Percentiles rank a stretch among this genome's conserved stretches.
Evolutionary conservation across 2,797 vertebrate genomes (phyloP).

Genomic region (Streptopelia turtur): DNA sequence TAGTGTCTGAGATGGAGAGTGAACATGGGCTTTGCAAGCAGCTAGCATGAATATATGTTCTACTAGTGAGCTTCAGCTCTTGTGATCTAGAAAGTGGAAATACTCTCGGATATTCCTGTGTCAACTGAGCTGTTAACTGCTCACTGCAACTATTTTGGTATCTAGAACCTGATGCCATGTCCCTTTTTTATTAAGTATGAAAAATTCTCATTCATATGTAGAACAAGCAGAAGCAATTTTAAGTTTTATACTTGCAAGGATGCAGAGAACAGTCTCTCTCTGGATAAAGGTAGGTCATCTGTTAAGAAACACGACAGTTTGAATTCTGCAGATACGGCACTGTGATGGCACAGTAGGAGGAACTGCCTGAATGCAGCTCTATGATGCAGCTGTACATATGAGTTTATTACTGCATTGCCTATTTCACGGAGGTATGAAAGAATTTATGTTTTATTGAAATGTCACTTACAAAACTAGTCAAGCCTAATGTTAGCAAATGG

Average conservation of each 20-base stretch:
- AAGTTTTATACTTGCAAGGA: background rate
- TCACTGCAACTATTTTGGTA: background rate
- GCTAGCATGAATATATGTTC: background rate
- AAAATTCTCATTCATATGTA: background rate
- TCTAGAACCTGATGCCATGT: background rate
- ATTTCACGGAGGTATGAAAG: background rate
- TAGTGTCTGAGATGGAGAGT: background rate
- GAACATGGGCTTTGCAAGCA: background rate
- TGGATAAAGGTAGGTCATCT: slow-evolving; percentile 12
- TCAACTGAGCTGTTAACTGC: background rate
- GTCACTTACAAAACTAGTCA: background rate
- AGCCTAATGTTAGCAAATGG: background rate
- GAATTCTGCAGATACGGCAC: background rate
- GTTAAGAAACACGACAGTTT: background rate
- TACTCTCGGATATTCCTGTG: background rate
- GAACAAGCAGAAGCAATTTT: background rate
- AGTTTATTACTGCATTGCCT: background rate
- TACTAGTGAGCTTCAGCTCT: background rate
- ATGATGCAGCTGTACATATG: background rate
- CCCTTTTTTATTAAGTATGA: background rate
- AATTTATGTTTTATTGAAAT: background rate
- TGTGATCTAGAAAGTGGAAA: background rate
- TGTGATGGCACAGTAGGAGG: background rate
- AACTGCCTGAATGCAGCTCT: background rate
- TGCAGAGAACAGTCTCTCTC: background rate